Conservation (phyloP, 1,140 invertebrate species). For the Coptotermes formosanus region DNA sequence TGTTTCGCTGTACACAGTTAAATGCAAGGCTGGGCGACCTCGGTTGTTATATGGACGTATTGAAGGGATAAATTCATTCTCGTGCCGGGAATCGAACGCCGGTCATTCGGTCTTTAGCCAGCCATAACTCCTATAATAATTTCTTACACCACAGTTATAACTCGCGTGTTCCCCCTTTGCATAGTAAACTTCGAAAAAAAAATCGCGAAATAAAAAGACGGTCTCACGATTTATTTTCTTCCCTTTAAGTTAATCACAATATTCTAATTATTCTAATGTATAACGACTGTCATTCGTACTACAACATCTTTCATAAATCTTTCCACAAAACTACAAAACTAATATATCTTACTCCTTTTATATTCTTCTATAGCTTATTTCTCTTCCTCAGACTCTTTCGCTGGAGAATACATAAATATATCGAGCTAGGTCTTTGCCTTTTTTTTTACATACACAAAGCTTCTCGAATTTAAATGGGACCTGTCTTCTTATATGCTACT, state of each 20-base stretch:
- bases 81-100: too few relatives aligned
- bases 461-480: conserved; percentile 1
- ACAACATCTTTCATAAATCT: not conserved
- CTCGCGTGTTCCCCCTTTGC: too few relatives aligned
- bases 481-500: conserved; percentile 5
- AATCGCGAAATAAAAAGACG: too few relatives aligned
- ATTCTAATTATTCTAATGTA: not conserved
- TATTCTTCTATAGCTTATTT: not conserved
- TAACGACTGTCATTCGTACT: not conserved
- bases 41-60: too few relatives aligned
- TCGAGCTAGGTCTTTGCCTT: not conserved
- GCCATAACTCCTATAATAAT: too few relatives aligned
- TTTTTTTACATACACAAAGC: not conserved
- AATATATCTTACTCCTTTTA: not conserved
- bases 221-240: not conserved
- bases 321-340: not conserved
- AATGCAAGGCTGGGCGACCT: too few relatives aligned
- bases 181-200: too few relatives aligned
- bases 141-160: too few relatives aligned
- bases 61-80: too few relatives aligned
- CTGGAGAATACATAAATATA: not conserved
- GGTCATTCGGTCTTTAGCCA: too few relatives aligned
- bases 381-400: not conserved
- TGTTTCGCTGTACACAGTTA: too few relatives aligned
- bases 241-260: not conserved